A percentile compares a stretch with the other conserved stretches of the same genome.
phyloP scores from a whole-genome alignment of 2,888 invertebrate genomes.

The Pristionchus japonicus region DNA sequence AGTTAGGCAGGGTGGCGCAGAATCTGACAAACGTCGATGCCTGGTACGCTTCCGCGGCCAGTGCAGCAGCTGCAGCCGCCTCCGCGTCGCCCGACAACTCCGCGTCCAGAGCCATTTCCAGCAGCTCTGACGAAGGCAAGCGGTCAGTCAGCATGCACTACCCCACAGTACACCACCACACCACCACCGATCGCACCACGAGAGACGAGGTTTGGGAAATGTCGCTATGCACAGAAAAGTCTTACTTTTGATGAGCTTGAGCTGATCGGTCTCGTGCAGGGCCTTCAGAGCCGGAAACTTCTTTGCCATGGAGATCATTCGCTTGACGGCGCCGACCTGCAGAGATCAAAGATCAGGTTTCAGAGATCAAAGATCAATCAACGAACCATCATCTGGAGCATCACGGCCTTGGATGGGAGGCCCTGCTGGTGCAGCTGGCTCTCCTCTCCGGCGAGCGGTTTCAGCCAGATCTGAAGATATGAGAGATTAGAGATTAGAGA shows the following conservation, averaged over 20 bases:
- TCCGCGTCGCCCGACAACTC: not conserved
- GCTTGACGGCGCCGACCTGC: constrained; percentile 87
- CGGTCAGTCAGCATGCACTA: constrained; percentile 4
- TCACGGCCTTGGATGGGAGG: not conserved
- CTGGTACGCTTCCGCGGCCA: no score
- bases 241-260: constrained; percentile 85
- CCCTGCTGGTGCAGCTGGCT: constrained; percentile 1
- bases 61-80: not conserved
- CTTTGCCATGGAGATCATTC: constrained; percentile 81
- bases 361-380: not conserved
- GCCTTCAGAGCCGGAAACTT: constrained; percentile 86
- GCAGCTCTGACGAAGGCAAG: not conserved
- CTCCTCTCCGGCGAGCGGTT: not conserved
- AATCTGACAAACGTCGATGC: no score
- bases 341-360: constrained; percentile 9
- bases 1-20: not conserved
- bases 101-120: not conserved
- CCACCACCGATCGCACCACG: constrained; percentile 21
- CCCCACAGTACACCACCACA: constrained; percentile 27
- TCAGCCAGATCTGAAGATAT: constrained; percentile 27
- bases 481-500: not conserved
- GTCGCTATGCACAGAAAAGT: not conserved
- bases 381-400: constrained; percentile 79
- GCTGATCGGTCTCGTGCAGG: constrained; percentile 94
- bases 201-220: not conserved